phyloP scores from a whole-genome alignment of 2,888 invertebrate genomes.

The Caenorhabditis uteleia region DNA sequence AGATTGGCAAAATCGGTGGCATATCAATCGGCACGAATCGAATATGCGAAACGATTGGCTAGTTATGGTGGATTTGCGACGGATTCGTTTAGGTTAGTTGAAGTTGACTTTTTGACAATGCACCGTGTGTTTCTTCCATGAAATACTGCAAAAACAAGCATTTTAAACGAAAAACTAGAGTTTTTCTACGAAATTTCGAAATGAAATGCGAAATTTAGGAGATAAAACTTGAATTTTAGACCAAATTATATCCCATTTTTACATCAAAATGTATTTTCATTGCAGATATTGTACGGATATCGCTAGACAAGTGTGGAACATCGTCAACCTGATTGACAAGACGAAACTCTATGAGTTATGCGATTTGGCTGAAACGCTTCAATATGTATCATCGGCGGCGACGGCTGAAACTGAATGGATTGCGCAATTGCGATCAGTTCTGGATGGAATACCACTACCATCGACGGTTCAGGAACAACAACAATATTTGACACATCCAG shows the following conservation, averaged over 20 bases:
- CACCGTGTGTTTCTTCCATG: neutral
- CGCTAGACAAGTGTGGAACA: constrained; percentile 44
- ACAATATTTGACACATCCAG: too few species aligned
- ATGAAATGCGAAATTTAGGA: too few species aligned
- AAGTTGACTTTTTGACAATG: neutral
- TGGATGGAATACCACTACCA: constrained; percentile 3
- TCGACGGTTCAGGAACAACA: too few species aligned
- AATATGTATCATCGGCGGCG: constrained; percentile 34
- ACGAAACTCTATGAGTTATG: constrained; percentile 40
- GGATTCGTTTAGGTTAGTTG: constrained; percentile 46
- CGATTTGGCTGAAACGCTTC: constrained; percentile 55
- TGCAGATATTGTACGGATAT: constrained; percentile 49
- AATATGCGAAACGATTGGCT: constrained; percentile 60
- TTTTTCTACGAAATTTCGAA: neutral
- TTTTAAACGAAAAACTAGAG: neutral
- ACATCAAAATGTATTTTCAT: too few species aligned
- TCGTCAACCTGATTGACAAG: constrained; percentile 23
- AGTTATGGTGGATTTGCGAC: constrained; percentile 60
- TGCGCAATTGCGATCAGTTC: constrained; percentile 31
- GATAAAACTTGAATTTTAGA: too few species aligned
- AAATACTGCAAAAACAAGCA: neutral
- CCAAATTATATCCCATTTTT: neutral
- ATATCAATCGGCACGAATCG: constrained; percentile 51
- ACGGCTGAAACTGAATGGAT: constrained; percentile 46
- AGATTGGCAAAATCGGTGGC: constrained; percentile 47